Base-by-base conservation (phyloP, 2,797 vertebrate genomes). In the Muraenolepis orangiensis region DNA sequence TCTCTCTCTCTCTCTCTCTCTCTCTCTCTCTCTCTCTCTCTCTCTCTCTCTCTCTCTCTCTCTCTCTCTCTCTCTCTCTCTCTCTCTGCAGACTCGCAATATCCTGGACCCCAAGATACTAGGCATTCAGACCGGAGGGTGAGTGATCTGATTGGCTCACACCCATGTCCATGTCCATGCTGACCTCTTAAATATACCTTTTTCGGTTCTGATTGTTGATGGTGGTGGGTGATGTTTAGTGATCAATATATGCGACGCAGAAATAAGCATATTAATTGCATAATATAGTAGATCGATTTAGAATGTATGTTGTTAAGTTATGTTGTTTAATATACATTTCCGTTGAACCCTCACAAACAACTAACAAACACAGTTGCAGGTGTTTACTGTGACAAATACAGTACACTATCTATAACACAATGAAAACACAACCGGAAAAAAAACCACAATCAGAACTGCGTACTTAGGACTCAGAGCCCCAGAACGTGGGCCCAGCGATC, bases 101-200 rank as follows among this genome's bases (percentile, higher is more conserved):
- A 85, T 94, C 86, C 91, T 96, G 92, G 96, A 97, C 89, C 91
- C 95, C 78, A 97, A 93, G 91, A 74, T 97, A 74, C 94, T 95
- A 46, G 95, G 95, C 73, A 91, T 98, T 81, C 96, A 96, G 85
- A 89, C 95, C 82, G 94, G 92, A 85, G 95, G 96, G 97, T 99
- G 91, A 97, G 98, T 96, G 69, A 5, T 4, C 36, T 72, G 69
- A 82, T 85, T 38, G 32, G 46, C 81, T 84, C 30, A 72, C 73
- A 74, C 57, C 26, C 42, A 46, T 61, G n/a, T 23, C 7, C n/a
- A 12, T 61, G 51, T 10, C 20, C 46, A 51, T 0, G 51, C 1
- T 20, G 46, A 23, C 51, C 20, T 61, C n/a, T 23, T 61, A n/a
- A n/a, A n/a, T n/a, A n/a, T n/a, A n/a, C n/a, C n/a, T n/a, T n/a